Evolutionary conservation across 2,113 vertebrate genomes (phyloP).

Genomic region (Gobio gobio): DNA sequence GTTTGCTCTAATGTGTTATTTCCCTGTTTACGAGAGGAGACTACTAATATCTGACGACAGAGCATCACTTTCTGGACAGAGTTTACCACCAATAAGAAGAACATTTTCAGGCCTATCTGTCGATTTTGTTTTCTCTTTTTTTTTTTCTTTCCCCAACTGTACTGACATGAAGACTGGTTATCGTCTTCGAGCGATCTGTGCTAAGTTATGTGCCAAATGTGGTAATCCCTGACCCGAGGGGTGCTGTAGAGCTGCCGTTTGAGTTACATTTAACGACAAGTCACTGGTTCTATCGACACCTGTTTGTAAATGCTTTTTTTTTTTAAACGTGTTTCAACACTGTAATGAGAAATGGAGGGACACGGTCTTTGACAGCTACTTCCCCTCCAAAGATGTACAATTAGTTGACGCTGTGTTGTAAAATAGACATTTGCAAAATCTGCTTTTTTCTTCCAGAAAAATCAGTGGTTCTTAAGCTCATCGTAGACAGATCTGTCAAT

Average conservation of each 20-base stretch:
- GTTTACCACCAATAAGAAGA: conserved; percentile 82
- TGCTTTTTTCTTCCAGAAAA: conserved; percentile 66
- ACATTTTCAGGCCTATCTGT: conserved; percentile 72
- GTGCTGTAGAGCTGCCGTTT: conserved; percentile 65
- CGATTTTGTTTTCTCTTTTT: conserved; percentile 39
- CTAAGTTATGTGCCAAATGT: conserved; percentile 77
- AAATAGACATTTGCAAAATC: conserved; percentile 75
- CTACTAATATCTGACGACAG: conserved; percentile 69
- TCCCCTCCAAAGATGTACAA: conserved; percentile 77
- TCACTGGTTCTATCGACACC: conserved; percentile 68
- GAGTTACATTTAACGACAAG: conserved; percentile 65
- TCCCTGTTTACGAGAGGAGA: conserved; percentile 78
- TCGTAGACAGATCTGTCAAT: conserved; percentile 82
- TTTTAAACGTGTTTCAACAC: conserved; percentile 71
- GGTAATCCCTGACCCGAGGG: conserved; percentile 53
- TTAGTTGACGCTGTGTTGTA: conserved; percentile 78
- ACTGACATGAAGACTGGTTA: conserved; percentile 79
- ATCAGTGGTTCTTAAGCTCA: conserved; percentile 76
- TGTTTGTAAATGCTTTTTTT: conserved; percentile 80
- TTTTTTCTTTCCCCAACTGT: conserved; percentile 80
- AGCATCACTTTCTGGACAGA: conserved; percentile 89
- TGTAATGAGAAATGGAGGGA: conserved; percentile 62
- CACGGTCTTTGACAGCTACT: conserved; percentile 57
- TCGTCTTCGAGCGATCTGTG: conserved; percentile 70
- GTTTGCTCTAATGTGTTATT: conserved; percentile 85